Percentiles rank a stretch among this genome's conserved stretches.
Evolutionary conservation across 2,113 vertebrate species (phyloP).

Genomic region (Catharus fuscescens): DNA sequence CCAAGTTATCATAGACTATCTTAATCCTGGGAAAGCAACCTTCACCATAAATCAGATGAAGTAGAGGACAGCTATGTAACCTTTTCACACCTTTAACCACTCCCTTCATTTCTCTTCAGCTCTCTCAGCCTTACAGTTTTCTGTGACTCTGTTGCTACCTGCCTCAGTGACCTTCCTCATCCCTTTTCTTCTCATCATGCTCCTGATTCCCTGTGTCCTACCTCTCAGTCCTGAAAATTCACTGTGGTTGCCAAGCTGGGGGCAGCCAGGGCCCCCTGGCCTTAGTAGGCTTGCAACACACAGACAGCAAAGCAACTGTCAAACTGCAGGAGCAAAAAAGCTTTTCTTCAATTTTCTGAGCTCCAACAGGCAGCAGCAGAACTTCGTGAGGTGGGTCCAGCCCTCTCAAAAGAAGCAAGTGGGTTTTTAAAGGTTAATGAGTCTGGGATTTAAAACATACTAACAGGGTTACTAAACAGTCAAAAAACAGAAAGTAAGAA

Average conservation of each 20-base stretch:
- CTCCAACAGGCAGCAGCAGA: not conserved
- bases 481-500: not conserved
- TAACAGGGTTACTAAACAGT: not conserved
- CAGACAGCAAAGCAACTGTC: not conserved
- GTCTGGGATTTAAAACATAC: not conserved
- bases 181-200: not conserved
- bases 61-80: not conserved
- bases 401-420: not conserved
- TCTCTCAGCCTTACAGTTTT: not conserved
- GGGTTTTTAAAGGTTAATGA: not conserved
- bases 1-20: not conserved
- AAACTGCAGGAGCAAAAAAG: not conserved
- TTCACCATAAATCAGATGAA: fast-evolving
- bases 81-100: not conserved
- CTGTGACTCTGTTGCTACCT: not conserved
- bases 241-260: not conserved
- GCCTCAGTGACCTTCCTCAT: not conserved
- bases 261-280: not conserved
- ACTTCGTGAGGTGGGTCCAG: not conserved
- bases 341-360: not conserved
- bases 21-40: not conserved
- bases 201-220: not conserved
- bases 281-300: not conserved
- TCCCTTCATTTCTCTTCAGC: not conserved
- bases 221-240: not conserved